Conservation (phyloP, 2,113 vertebrate species). For the Austrofundulus limnaeus region DNA sequence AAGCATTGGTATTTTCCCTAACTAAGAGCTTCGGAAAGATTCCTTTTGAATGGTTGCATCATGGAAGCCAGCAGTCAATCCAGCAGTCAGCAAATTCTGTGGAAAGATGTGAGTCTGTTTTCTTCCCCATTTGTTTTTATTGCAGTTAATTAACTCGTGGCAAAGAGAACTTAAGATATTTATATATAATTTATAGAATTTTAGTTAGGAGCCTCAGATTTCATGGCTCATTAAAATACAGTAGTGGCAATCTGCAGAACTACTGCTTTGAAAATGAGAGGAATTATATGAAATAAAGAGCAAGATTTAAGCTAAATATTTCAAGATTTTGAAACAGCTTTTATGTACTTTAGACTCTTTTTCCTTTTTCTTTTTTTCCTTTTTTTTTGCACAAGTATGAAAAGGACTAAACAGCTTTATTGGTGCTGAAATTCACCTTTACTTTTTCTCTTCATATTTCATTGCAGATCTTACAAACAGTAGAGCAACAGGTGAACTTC, state of each 20-base stretch:
- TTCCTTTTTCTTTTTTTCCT: constrained; percentile 4
- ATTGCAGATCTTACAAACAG: constrained; percentile 20
- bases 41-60: constrained; percentile 59
- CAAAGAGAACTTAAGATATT: neutral
- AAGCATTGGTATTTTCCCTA: constrained; percentile 50
- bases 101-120: constrained; percentile 80
- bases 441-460: constrained; percentile 8
- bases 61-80: constrained; percentile 74
- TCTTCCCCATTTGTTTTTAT: constrained; percentile 14
- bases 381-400: constrained; percentile 19
- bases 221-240: constrained; percentile 24
- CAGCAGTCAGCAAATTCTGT: constrained; percentile 77
- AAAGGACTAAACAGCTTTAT: constrained; percentile 2
- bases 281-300: constrained; percentile 17
- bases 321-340: constrained; percentile 7
- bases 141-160: constrained; percentile 12
- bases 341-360: constrained; percentile 31
- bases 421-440: constrained; percentile 10
- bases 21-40: constrained; percentile 54
- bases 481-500: constrained; percentile 6
- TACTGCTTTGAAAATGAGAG: constrained; percentile 2
- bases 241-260: constrained; percentile 9
- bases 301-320: constrained; percentile 22
- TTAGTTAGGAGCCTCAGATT: neutral
- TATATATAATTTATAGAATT: constrained; percentile 1